Conservation (phyloP, 2,113 vertebrate species). For the Pelodiscus sinensis region DNA sequence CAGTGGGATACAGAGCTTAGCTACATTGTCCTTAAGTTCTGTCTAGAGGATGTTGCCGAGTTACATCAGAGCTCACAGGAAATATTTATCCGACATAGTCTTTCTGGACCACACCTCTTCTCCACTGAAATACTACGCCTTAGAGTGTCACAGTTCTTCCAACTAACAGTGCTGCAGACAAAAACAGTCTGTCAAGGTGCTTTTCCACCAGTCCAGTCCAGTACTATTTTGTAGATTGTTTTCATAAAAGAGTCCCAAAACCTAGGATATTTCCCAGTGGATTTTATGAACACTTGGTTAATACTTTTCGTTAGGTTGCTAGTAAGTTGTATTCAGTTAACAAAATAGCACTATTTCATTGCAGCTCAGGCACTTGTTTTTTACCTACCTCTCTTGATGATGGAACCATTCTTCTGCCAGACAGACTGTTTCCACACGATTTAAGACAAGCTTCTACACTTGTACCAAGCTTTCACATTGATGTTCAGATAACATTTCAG, state of each 20-base stretch:
- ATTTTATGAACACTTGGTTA: background rate
- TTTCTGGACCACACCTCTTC: background rate
- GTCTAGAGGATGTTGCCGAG: background rate
- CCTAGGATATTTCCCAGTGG: background rate
- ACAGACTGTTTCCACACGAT: background rate
- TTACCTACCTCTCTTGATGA: background rate
- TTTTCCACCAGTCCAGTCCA: background rate
- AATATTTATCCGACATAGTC: background rate
- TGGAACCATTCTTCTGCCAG: background rate
- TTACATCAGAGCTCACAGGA: background rate
- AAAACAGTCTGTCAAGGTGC: background rate
- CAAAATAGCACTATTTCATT: background rate
- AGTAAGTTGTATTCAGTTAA: background rate
- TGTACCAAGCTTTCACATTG: background rate
- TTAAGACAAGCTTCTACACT: background rate
- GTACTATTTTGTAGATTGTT: background rate
- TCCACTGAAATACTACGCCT: background rate
- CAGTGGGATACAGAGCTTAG: background rate
- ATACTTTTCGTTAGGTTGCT: background rate
- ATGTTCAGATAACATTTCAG: background rate
- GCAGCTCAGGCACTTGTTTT: background rate
- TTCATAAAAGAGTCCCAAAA: background rate
- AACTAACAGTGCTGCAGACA: background rate
- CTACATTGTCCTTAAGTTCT: background rate
- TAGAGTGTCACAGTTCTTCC: background rate